Evolutionary conservation across 37 sponge, comb jelly and placozoan genomes (phyloP).

Genomic region (Aphrocallistes beatrix): DNA sequence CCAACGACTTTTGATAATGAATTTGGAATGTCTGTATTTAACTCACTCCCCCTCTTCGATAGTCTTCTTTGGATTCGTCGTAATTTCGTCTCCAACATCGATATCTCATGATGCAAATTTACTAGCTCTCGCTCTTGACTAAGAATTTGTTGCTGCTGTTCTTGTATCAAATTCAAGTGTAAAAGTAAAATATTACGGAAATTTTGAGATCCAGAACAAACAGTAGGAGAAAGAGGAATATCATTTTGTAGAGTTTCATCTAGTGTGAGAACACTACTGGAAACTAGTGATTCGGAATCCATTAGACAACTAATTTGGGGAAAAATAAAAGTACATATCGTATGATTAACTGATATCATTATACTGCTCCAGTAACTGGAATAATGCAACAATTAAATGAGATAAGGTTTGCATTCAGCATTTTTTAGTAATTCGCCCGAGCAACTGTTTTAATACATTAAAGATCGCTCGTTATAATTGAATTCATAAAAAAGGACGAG

Average conservation of each 20-base stretch:
- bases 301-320: too few relatives aligned
- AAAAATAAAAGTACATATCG: too few relatives aligned
- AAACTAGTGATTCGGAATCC: slow-evolving; percentile 1
- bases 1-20: too few relatives aligned
- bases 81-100: background rate
- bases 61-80: slow-evolving; percentile 3
- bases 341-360: too few relatives aligned
- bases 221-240: background rate
- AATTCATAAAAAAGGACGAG: too few relatives aligned
- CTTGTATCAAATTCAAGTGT: background rate
- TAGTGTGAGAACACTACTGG: background rate
- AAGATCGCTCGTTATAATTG: too few relatives aligned
- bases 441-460: too few relatives aligned
- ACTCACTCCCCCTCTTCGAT: background rate
- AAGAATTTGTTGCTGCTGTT: background rate
- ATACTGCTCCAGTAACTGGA: too few relatives aligned
- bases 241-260: background rate
- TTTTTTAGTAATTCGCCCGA: too few relatives aligned
- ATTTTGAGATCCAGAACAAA: background rate
- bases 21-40: background rate
- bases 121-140: background rate
- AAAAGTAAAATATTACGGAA: background rate
- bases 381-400: too few relatives aligned
- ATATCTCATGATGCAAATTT: background rate
- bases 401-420: too few relatives aligned